phyloP scores from a whole-genome alignment of 2,888 invertebrate genomes.

The Eristalis tenax region DNA sequence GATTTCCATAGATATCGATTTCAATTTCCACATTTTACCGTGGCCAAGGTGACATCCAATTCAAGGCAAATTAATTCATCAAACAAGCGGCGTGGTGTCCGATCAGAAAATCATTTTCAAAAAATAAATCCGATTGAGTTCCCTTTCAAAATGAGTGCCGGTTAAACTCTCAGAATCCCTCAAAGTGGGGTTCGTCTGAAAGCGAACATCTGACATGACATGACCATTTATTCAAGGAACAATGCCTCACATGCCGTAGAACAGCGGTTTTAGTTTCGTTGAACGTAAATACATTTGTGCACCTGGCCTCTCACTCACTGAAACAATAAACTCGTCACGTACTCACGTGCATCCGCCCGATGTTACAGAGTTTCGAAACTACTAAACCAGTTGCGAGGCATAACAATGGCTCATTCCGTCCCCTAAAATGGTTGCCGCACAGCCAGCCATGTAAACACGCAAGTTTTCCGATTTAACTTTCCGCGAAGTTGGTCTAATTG shows the following conservation, averaged over 20 bases:
- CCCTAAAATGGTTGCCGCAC: not conserved
- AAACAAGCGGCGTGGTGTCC: no score
- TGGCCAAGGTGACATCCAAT: no score
- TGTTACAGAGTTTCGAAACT: not conserved
- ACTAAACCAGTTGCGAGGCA: not conserved
- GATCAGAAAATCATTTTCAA: no score
- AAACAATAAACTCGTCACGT: not conserved
- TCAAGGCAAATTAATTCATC: no score
- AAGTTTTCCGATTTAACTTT: constrained; percentile 25
- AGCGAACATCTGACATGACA: not conserved
- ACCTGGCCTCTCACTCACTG: not conserved
- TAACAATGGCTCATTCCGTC: not conserved
- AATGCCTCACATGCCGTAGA: no score
- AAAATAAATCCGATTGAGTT: no score
- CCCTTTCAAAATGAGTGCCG: no score
- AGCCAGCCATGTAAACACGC: not conserved
- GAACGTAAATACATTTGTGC: not conserved
- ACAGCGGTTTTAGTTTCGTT: not conserved
- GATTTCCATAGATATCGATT: no score
- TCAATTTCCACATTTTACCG: no score
- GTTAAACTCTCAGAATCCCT: no score
- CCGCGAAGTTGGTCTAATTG: constrained; percentile 2
- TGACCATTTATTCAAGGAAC: not conserved
- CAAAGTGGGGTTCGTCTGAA: no score
- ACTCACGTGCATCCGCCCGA: not conserved